Base-by-base conservation (phyloP, 1,140 invertebrate genomes). In the Cydia strobilella region DNA sequence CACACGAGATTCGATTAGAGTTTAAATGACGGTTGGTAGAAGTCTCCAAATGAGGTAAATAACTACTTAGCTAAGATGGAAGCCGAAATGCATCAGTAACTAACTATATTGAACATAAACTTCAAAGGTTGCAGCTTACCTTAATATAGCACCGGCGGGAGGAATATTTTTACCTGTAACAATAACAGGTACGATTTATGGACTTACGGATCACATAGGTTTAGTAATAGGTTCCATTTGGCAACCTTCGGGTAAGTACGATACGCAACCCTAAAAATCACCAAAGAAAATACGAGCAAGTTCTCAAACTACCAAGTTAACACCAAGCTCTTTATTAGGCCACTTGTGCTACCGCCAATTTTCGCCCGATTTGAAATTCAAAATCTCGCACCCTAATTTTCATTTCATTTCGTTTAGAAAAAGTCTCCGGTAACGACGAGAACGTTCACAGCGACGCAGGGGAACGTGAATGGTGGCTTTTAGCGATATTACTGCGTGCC, bases 381-480 rank as follows among this genome's bases (percentile, higher is more conserved):
- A 48, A 69, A 66, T 45, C 59, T 74, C 72, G 27, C 54, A 72
- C 65, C 79, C 77, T 79, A 82, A 82, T 80, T 76, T 75, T 74
- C 79, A 76, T 78, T 75, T 73, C 75, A 78, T 79, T 79, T 75
- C 74, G 66, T 73, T 69, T 72, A 72, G 39, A 72, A 72, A 77
- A 65, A 79, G 77, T 82, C 77, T 77, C 76, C 75, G 77, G 77
- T 77, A 69, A 69, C 65, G 65, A 79, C 77, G 77, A 79, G 51
- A 72, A 72, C 74, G 75, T 76, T 76, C 76, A 65, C 65, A 74
- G 59, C 75, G 72, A 75, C 76, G 77, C 54, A 72, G 69, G 23
- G 66, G 75, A 59, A 75, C 69, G 75, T 84, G 80, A 87, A 87
- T 84, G 81, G 80, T 78, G 74, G 83, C 84, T 86, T 85, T 85